Percentiles rank a stretch among this genome's conserved stretches.
Evolutionary conservation across 2,888 invertebrate species (phyloP).

Genomic region (Caenorhabditis sp.): DNA sequence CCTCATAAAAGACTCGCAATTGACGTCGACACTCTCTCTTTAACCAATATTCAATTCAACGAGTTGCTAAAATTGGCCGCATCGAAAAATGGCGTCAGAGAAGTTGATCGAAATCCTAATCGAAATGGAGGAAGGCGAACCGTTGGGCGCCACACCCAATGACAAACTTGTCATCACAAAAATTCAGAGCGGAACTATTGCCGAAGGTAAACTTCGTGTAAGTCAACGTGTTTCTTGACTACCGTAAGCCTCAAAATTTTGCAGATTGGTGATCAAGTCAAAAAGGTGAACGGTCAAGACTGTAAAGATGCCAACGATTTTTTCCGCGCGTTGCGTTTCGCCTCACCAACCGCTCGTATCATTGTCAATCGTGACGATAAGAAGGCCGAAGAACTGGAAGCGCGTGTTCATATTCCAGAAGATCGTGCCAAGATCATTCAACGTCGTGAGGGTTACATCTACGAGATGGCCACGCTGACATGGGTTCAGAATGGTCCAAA

Average conservation of each 20-base stretch:
- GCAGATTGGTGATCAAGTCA: conserved; percentile 61
- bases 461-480: conserved; percentile 35
- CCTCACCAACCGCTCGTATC: conserved; percentile 50
- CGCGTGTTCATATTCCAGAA: conserved; percentile 56
- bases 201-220: conserved; percentile 63
- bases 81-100: conserved; percentile 24
- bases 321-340: conserved; percentile 58
- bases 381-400: conserved; percentile 54
- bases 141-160: conserved; percentile 64
- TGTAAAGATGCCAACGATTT: conserved; percentile 55
- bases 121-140: conserved; percentile 66
- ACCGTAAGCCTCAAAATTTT: background rate
- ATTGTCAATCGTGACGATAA: conserved; percentile 46
- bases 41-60: background rate
- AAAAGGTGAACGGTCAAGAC: conserved; percentile 49
- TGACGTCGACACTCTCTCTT: no score
- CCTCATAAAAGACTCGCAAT: no score
- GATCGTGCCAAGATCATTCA: conserved; percentile 60
- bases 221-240: background rate
- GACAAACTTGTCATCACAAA: conserved; percentile 64
- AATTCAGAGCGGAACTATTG: conserved; percentile 58
- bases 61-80: background rate
- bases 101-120: conserved; percentile 52
- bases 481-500: conserved; percentile 58
- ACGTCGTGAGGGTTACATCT: conserved; percentile 59